phyloP scores from a whole-genome alignment of 2,797 vertebrate genomes.

The Graptemys geographica region DNA sequence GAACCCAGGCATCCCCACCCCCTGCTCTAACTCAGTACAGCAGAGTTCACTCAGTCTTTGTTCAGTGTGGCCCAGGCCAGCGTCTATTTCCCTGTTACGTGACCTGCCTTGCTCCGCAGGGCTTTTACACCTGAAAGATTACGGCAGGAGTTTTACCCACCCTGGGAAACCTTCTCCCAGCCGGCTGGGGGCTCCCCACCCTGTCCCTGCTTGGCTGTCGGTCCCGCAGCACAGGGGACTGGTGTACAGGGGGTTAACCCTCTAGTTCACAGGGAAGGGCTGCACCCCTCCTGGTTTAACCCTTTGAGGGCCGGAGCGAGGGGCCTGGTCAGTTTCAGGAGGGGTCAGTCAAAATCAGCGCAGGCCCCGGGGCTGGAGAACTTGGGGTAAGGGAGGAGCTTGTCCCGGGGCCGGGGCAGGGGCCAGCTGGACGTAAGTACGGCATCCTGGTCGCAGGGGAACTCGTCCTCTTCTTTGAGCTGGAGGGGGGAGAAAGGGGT shows the following conservation, averaged over 20 bases:
- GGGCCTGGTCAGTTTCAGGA: slow-evolving; percentile 21
- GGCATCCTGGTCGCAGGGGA: slow-evolving; percentile 74
- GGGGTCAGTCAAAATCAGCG: slow-evolving; percentile 72
- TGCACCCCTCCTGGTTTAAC: not conserved
- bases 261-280: not conserved
- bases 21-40: not conserved
- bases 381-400: slow-evolving; percentile 75
- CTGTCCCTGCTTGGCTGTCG: not conserved
- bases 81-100: not conserved
- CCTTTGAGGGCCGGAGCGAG: not conserved
- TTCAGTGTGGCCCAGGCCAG: no score
- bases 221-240: not conserved
- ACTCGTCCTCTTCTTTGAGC: slow-evolving; percentile 79
- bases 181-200: not conserved
- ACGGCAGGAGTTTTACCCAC: not conserved
- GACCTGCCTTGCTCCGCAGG: no score
- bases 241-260: not conserved
- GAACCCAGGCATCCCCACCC: not conserved
- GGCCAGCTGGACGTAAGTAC: slow-evolving; percentile 71
- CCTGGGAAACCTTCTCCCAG: not conserved
- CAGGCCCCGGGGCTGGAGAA: slow-evolving; percentile 69
- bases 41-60: not conserved
- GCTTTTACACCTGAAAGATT: not conserved
- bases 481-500: not conserved
- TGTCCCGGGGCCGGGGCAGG: slow-evolving; percentile 66